These are phyloP conservation scores for Cinara cedri DNA, from an alignment of 2,888 invertebrate genomes.

Conservation along the genomic window DNA sequence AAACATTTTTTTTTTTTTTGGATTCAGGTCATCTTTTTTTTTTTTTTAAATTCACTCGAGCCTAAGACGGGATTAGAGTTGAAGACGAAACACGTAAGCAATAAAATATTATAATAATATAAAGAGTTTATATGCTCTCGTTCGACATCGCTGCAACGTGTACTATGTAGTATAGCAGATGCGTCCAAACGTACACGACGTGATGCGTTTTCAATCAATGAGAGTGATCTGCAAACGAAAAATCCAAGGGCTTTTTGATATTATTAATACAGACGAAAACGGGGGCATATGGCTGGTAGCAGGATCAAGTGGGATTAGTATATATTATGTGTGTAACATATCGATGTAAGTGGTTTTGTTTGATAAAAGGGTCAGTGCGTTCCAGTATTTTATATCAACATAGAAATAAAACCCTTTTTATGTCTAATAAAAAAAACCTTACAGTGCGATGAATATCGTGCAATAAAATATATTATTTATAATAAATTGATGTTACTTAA, in stretches of 20 bases:
- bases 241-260: constrained; percentile 18
- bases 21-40: too few relatives aligned
- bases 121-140: too few relatives aligned
- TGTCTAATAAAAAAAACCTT: background rate
- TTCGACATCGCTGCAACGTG: too few relatives aligned
- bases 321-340: constrained; percentile 23
- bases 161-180: too few relatives aligned
- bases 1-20: too few relatives aligned
- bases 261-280: constrained; percentile 24
- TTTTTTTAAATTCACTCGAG: too few relatives aligned
- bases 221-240: constrained; percentile 42
- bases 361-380: constrained; percentile 25
- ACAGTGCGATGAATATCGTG: constrained; percentile 7
- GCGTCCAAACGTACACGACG: too few relatives aligned
- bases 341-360: constrained; percentile 27
- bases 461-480: background rate
- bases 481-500: background rate
- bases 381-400: too few relatives aligned
- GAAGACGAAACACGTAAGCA: too few relatives aligned
- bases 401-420: constrained; percentile 30
- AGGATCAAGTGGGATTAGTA: constrained; percentile 15
- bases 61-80: too few relatives aligned
- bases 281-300: constrained; percentile 31
- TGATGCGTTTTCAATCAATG: constrained; percentile 24
- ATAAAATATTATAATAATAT: too few relatives aligned